These are phyloP conservation scores for Pteronotus mesoamericanus DNA, from an alignment of 2,797 vertebrate species.

Conservation along the genomic window DNA sequence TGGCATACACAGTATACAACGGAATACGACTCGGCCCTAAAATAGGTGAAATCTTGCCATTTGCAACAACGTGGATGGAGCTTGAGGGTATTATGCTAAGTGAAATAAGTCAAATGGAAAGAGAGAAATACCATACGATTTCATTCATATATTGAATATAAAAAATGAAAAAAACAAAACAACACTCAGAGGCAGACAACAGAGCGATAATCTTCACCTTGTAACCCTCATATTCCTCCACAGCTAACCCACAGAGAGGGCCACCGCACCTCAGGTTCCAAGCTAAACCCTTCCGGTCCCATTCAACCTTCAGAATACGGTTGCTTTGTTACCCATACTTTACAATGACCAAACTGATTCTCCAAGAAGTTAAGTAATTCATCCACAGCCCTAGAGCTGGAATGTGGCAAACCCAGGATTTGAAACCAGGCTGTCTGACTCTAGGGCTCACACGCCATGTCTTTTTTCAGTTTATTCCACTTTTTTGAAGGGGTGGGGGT, in stretches of 20 bases:
- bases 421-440: neutral
- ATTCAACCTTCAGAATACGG: neutral
- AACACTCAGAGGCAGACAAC: neutral
- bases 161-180: neutral
- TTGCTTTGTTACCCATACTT: neutral
- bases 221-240: neutral
- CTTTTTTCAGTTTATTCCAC: neutral
- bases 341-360: neutral
- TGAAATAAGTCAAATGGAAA: neutral
- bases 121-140: neutral
- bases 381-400: neutral
- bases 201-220: neutral
- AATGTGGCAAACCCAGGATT: neutral
- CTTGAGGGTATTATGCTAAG: neutral
- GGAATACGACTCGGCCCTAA: neutral
- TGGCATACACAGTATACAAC: neutral
- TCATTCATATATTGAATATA: neutral
- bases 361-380: neutral
- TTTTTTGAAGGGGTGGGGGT: neutral
- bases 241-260: neutral
- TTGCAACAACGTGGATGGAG: neutral
- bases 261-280: neutral
- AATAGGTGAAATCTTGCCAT: neutral
- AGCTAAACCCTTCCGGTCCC: neutral
- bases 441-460: neutral